Percentiles rank a stretch among this genome's conserved stretches.
Evolutionary conservation across 2,113 vertebrate species (phyloP).

Genomic region (Phycodurus eques): DNA sequence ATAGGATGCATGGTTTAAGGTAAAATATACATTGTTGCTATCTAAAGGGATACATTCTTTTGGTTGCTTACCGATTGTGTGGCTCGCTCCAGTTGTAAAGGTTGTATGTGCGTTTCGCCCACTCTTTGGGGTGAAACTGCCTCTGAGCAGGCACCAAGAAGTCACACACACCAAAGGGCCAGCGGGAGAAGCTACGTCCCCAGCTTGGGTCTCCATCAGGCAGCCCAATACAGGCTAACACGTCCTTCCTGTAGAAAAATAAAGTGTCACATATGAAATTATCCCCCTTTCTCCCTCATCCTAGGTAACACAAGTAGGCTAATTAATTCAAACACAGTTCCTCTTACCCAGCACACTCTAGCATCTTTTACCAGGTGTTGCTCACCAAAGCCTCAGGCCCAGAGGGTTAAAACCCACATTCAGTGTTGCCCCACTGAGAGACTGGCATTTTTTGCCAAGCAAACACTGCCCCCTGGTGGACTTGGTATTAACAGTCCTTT

Average conservation of each 20-base stretch:
- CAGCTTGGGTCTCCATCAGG: constrained; percentile 89
- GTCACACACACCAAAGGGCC: constrained; percentile 92
- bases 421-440: constrained; percentile 55
- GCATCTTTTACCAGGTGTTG: constrained; percentile 9
- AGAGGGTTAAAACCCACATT: constrained; percentile 56
- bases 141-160: constrained; percentile 78
- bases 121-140: constrained; percentile 81
- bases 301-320: constrained; percentile 8
- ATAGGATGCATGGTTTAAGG: background rate
- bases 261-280: background rate
- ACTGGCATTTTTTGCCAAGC: constrained; percentile 63
- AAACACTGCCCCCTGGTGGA: constrained; percentile 82
- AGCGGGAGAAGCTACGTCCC: constrained; percentile 81
- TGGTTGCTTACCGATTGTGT: constrained; percentile 65
- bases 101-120: constrained; percentile 78
- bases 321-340: constrained; percentile 1
- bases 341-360: constrained; percentile 15
- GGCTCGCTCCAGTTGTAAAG: constrained; percentile 94
- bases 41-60: background rate
- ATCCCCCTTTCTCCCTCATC: background rate
- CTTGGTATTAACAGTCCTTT: constrained; percentile 58
- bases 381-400: constrained; percentile 23
- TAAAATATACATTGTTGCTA: too few relatives aligned
- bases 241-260: constrained; percentile 75
- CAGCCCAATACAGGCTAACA: constrained; percentile 91